A percentile compares a stretch with the other conserved stretches of the same genome.
phyloP scores from a whole-genome alignment of 2,113 vertebrate genomes.

The Platichthys flesus region DNA sequence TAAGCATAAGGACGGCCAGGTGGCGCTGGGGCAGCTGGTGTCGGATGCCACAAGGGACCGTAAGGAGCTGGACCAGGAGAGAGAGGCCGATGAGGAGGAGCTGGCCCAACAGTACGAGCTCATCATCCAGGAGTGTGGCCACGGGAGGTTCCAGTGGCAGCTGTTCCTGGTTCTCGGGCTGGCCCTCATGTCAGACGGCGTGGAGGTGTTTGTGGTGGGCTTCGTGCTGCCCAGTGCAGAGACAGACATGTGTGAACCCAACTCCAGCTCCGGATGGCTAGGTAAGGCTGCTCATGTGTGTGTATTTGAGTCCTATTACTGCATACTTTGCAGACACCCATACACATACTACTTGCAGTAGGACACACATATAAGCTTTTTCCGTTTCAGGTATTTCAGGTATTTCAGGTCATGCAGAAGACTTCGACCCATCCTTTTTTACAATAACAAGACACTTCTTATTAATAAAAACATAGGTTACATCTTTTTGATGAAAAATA shows the following conservation, averaged over 20 bases:
- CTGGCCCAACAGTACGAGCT: constrained; percentile 98
- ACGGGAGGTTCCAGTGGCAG: constrained; percentile 97
- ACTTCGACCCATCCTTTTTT: too few species aligned
- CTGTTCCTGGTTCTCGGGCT: constrained; percentile 96
- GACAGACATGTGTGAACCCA: constrained; percentile 94
- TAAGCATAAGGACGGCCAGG: constrained; percentile 84
- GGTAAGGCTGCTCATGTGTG: constrained; percentile 76
- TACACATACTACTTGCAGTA: too few species aligned
- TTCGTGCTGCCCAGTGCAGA: constrained; percentile 98
- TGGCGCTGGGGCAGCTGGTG: constrained; percentile 83
- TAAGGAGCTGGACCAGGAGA: constrained; percentile 89
- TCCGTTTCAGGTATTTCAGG: too few species aligned
- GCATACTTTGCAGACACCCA: too few species aligned
- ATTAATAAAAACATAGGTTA: too few species aligned
- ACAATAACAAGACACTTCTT: too few species aligned
- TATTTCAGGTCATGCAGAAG: too few species aligned
- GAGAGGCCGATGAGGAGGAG: constrained; percentile 95
- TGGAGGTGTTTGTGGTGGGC: constrained; percentile 98
- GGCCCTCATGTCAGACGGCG: constrained; percentile 97
- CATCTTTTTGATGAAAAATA: too few species aligned
- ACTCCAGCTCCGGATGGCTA: constrained; percentile 85
- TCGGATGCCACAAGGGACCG: constrained; percentile 87
- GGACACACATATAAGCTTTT: too few species aligned
- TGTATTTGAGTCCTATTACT: neutral
- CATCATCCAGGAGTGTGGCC: constrained; percentile 97